These are phyloP conservation scores for Nicator chloris DNA, from an alignment of 2,113 vertebrate genomes.

Conservation along the genomic window DNA sequence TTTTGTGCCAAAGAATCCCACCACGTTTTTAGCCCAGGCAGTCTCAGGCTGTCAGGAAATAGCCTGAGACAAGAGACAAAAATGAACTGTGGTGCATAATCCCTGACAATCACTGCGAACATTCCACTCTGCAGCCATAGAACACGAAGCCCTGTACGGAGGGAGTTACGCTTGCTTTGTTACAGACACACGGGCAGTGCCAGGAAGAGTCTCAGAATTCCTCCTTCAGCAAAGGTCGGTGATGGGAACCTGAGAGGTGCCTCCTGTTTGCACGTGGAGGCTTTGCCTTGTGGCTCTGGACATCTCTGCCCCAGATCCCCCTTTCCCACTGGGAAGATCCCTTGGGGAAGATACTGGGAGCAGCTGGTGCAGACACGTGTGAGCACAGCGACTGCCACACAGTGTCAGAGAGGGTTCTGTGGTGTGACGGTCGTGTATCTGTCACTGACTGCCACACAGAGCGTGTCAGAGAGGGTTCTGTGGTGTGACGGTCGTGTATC, in stretches of 20 bases:
- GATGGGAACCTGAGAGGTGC: background rate
- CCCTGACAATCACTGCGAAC: background rate
- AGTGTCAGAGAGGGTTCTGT: fast-evolving
- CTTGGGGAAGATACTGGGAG: background rate
- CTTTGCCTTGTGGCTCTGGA: background rate
- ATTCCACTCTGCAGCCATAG: background rate
- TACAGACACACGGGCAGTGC: background rate
- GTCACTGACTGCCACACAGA: background rate
- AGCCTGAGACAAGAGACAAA: background rate
- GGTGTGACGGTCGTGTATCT: background rate
- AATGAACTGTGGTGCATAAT: fast-evolving
- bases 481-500: too few relatives aligned
- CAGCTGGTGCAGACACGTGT: fast-evolving
- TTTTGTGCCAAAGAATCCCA: background rate
- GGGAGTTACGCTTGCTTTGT: background rate
- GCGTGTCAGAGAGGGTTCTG: too few relatives aligned
- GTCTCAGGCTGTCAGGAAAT: background rate
- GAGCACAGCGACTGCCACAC: fast-evolving
- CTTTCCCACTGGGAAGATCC: background rate
- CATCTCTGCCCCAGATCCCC: background rate
- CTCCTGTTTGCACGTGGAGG: fast-evolving
- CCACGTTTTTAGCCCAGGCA: background rate
- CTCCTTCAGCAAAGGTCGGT: background rate
- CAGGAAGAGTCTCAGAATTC: background rate
- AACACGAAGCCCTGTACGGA: fast-evolving